Evolutionary conservation across 1,140 invertebrate species (phyloP).

Genomic region (Planococcus citri): DNA sequence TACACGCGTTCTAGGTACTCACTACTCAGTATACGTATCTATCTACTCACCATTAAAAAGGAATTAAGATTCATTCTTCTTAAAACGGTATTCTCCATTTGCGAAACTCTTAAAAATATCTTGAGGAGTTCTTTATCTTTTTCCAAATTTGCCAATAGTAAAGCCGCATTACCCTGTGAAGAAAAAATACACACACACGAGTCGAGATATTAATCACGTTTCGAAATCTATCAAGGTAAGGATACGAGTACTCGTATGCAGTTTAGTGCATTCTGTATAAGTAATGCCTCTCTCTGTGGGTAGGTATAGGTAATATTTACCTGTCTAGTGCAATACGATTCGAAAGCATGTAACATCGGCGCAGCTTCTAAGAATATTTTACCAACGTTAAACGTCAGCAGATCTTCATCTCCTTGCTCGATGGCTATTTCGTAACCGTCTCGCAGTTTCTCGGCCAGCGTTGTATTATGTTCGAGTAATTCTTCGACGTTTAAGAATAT

Average conservation of each 20-base stretch:
- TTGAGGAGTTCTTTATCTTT: conserved; percentile 89
- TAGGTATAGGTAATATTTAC: no score
- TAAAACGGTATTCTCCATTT: conserved; percentile 88
- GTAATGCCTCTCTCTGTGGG: no score
- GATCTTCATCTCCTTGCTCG: conserved; percentile 65
- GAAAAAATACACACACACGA: conserved; percentile 21
- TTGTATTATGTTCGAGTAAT: conserved; percentile 73
- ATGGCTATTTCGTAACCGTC: conserved; percentile 74
- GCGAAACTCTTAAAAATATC: conserved; percentile 88
- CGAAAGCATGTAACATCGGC: conserved; percentile 84
- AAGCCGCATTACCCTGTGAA: conserved; percentile 70
- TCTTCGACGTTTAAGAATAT: conserved; percentile 93
- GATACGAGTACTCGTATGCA: not conserved
- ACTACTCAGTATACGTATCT: no score
- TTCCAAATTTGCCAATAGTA: conserved; percentile 77
- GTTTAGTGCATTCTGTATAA: no score
- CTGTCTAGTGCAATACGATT: conserved; percentile 81
- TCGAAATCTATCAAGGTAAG: not conserved
- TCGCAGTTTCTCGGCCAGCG: conserved; percentile 71
- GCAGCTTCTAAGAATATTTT: conserved; percentile 83
- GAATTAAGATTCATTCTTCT: conserved; percentile 92
- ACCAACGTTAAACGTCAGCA: conserved; percentile 78
- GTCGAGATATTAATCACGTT: not conserved
- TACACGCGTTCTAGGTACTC: not conserved
- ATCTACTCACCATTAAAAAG: conserved; percentile 73